These are phyloP conservation scores for Syncerus caffer DNA, from an alignment of 2,797 vertebrate species.

Conservation along the genomic window DNA sequence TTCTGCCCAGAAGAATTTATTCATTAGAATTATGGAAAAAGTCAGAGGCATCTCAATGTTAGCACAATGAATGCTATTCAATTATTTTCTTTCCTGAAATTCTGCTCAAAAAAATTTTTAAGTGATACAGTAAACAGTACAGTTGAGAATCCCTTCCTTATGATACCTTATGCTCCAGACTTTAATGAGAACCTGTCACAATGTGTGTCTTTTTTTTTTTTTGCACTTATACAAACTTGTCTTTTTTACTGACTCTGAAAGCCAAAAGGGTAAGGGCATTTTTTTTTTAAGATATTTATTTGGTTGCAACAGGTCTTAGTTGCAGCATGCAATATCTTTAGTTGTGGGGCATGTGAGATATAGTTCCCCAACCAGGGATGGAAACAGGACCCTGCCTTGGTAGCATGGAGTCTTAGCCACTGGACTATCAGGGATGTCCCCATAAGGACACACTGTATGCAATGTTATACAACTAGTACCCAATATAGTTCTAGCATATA, in stretches of 20 bases:
- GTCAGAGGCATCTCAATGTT: not conserved
- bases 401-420: not conserved
- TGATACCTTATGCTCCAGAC: not conserved
- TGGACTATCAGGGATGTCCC: not conserved
- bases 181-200: not conserved
- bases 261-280: not conserved
- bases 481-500: not conserved
- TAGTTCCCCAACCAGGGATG: not conserved
- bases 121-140: not conserved
- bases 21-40: not conserved
- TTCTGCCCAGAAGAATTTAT: not conserved
- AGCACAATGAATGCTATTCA: not conserved
- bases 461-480: not conserved
- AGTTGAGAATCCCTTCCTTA: not conserved
- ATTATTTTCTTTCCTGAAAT: not conserved
- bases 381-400: not conserved
- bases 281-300: not conserved
- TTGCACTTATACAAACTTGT: not conserved
- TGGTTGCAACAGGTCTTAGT: not conserved
- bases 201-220: not conserved
- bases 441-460: not conserved
- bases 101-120: not conserved
- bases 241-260: not conserved
- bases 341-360: not conserved
- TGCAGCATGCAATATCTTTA: not conserved